Evolutionary conservation across 2,888 invertebrate genomes (phyloP).

Genomic region (Drosophila robusta): DNA sequence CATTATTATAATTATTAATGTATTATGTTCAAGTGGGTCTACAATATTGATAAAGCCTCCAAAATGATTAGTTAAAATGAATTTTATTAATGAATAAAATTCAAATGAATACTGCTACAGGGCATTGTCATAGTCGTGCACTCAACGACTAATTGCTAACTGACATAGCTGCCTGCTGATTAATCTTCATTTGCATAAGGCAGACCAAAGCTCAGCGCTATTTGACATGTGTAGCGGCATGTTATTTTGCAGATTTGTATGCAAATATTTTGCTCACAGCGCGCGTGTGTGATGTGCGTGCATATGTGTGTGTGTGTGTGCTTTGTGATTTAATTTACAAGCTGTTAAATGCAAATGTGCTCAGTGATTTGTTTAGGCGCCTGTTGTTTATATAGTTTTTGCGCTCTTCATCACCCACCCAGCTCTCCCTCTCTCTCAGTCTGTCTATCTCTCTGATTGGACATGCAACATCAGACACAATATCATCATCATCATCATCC

Average conservation of each 20-base stretch:
- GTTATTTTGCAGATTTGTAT: constrained; percentile 60
- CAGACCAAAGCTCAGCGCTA: constrained; percentile 52
- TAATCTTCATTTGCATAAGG: constrained; percentile 50
- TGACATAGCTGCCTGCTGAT: constrained; percentile 50
- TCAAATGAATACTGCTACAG: constrained; percentile 1
- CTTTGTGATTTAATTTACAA: constrained; percentile 55
- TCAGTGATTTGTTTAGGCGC: constrained; percentile 47
- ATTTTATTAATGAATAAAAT: background rate
- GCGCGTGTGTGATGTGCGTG: constrained; percentile 11
- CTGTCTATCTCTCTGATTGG: constrained; percentile 8
- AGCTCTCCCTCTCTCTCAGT: background rate
- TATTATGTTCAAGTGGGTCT: too few species aligned
- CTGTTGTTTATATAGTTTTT: constrained; percentile 35
- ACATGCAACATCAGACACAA: constrained; percentile 41
- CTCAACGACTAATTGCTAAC: background rate
- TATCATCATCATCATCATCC: constrained; percentile 17
- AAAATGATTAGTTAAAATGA: too few species aligned
- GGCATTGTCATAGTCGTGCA: constrained; percentile 16
- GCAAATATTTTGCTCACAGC: constrained; percentile 57
- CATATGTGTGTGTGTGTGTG: constrained; percentile 28
- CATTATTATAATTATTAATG: too few species aligned
- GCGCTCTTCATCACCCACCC: constrained; percentile 3
- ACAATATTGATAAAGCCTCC: too few species aligned
- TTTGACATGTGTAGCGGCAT: constrained; percentile 58
- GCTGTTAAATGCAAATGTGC: constrained; percentile 56